Evolutionary conservation across 2,888 invertebrate species (phyloP).

Genomic region (Dascillus cervinus): DNA sequence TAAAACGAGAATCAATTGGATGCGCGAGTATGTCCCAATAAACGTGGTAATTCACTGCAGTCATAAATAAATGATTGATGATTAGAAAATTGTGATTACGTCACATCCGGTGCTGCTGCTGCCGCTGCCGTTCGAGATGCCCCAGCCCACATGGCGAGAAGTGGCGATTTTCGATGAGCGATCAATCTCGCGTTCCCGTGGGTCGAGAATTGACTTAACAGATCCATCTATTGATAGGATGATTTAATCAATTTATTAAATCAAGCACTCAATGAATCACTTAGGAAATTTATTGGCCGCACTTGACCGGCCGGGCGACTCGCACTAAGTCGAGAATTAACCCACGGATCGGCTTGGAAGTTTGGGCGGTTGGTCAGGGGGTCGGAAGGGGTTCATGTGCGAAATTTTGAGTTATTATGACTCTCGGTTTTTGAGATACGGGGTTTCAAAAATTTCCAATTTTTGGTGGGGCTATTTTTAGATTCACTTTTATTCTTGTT

Average conservation of each 20-base stretch:
- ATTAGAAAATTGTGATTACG: constrained; percentile 43
- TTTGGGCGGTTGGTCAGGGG: too few species aligned
- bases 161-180: constrained; percentile 22
- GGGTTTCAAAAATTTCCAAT: too few species aligned
- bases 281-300: constrained; percentile 26
- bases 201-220: constrained; percentile 36
- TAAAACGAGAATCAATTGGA: constrained; percentile 21
- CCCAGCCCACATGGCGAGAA: too few species aligned
- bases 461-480: too few species aligned
- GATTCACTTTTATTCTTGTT: too few species aligned
- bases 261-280: constrained; percentile 30
- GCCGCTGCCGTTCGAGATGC: constrained; percentile 5
- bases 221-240: constrained; percentile 39
- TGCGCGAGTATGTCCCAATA: constrained; percentile 22
- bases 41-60: constrained; percentile 34
- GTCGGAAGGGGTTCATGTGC: too few species aligned
- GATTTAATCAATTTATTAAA: constrained; percentile 40
- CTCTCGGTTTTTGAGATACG: too few species aligned
- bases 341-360: too few species aligned
- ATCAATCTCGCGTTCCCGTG: constrained; percentile 23
- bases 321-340: too few species aligned
- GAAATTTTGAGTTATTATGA: too few species aligned
- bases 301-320: constrained; percentile 21
- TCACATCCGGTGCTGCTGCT: constrained; percentile 36
- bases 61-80: constrained; percentile 45